Base-by-base conservation (phyloP, 2,113 vertebrate species). In the Thermophis baileyi region DNA sequence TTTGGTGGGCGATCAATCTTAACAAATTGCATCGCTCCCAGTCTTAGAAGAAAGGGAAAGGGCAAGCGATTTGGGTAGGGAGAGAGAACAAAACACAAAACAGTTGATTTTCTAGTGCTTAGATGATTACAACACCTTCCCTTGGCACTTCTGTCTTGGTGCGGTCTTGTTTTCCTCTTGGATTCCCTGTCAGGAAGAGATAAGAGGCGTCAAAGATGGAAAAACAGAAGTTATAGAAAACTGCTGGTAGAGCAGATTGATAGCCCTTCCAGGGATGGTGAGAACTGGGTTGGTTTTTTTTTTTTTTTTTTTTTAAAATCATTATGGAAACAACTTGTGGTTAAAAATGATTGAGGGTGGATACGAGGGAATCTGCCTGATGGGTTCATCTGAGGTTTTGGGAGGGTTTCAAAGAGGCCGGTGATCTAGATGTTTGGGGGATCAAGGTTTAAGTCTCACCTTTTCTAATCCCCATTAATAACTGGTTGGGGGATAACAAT, bases 1-100 rank as follows among this genome's bases (percentile, higher is more conserved):
- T 95, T 94, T 96, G 95, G 95, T 95, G 92, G 89, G 94, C 96
- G 95, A 97, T 97, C 96, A 96, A 96, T 97, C 96, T 96, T 95
- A 88, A 92, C 0, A 35, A 94, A 96, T 91, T 93, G 95, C 93
- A 69, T 47, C 91, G 94, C 94, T 94, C 92, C 0, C 0, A 89
- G 93, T 88, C 35, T 87, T 94, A 88, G 90, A 90, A 91, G 94
- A 92, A 94, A 57, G 91, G 86, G 91, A 81, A 90, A 55, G 92
- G 94, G 94, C 92, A 74, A 0, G 74, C 47, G 85, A 1, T 51
- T 88, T 85, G 81, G 90, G 93, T 18, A 87, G 88, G 53, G 24
- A 3, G 87, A 49, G 25, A 49, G 85, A 74, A 3, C n/a, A 27
- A 30, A 74, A n/a, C 22, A 9, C 0, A 94, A 94, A 89, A 40